Evolutionary conservation across 2,888 invertebrate genomes (phyloP).

Genomic region (Anagyrus pseudococci): DNA sequence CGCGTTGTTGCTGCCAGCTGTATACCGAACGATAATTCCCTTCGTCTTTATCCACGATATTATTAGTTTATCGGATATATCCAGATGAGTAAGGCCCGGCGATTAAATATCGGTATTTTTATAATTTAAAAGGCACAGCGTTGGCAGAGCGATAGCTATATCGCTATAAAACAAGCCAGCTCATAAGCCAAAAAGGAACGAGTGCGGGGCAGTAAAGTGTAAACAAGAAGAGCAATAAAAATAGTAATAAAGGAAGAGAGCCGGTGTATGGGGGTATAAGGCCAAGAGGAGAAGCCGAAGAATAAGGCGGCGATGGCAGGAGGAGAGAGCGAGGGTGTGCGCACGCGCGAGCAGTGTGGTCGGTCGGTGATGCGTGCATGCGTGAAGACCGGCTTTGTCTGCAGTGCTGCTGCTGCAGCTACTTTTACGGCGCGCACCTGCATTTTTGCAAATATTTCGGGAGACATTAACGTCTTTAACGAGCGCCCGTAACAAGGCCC

Average conservation of each 20-base stretch:
- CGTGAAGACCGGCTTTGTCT: constrained; percentile 6
- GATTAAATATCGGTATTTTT: too few species aligned
- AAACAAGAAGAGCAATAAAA: constrained; percentile 38
- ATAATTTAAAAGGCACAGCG: too few species aligned
- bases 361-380: constrained; percentile 20
- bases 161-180: constrained; percentile 27
- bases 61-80: too few species aligned
- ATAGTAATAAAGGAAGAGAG: constrained; percentile 33
- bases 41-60: too few species aligned
- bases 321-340: not conserved
- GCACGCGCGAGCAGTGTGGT: constrained; percentile 13
- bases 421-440: constrained; percentile 54
- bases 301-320: not conserved
- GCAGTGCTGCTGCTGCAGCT: constrained; percentile 15
- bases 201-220: constrained; percentile 34
- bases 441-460: constrained; percentile 60
- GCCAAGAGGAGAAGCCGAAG: constrained; percentile 8
- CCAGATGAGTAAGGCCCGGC: too few species aligned
- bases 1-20: too few species aligned
- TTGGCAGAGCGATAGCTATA: too few species aligned
- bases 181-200: constrained; percentile 5
- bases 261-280: not conserved
- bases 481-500: constrained; percentile 56
- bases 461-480: constrained; percentile 59
- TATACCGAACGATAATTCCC: too few species aligned